Base-by-base conservation (phyloP, 2,113 vertebrate species). In the Proterorhinus semilunaris region DNA sequence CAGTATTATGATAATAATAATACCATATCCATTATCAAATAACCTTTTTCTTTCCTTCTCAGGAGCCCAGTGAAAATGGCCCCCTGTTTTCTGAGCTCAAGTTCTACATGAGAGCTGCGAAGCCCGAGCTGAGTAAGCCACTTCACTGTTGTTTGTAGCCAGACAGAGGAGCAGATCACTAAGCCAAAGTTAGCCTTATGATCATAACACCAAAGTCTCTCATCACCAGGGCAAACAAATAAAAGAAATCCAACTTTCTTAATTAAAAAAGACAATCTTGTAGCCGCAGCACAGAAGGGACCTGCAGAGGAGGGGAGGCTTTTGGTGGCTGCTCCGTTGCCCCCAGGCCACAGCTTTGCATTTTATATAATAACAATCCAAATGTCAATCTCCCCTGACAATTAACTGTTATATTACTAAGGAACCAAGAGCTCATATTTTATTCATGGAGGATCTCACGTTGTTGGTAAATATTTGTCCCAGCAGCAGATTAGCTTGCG, bases 51-150 rank as follows among this genome's bases (percentile, higher is more conserved):
- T 65, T 70, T 21, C 53, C 15, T 58, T 69, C 89, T 69, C 81
- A 99, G 97, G 97, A 99, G 78, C 97, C 97, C 63, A 96, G 93
- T 85, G 94, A 97, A 15, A 98, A 98, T 44, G 97, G 97, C 85
- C 97, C 97, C 52, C 94, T 99, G 57, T 99, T 98, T 89, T 96
- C 95, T 55, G 97, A 99, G 88, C 91, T 98, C 76, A 96, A 95
- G 89, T 98, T 99, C 86, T 99, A 99, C 93, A 96, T 95, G 93
- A 86, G 96, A 93, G 96, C 96, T 80, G 96, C 96, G 69, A 98
- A 98, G 74, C 94, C 96, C 65, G 95, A 98, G 63, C 92, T 94
- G 90, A 98, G 97, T 99, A 94, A 94, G 96, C 80, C 75, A 58
- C 72, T 49, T 53, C n/a, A 62, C 62, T n/a, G 6, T 36, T 48